Evolutionary conservation across 2,113 vertebrate genomes (phyloP).

Genomic region (Irena cyanogastra): DNA sequence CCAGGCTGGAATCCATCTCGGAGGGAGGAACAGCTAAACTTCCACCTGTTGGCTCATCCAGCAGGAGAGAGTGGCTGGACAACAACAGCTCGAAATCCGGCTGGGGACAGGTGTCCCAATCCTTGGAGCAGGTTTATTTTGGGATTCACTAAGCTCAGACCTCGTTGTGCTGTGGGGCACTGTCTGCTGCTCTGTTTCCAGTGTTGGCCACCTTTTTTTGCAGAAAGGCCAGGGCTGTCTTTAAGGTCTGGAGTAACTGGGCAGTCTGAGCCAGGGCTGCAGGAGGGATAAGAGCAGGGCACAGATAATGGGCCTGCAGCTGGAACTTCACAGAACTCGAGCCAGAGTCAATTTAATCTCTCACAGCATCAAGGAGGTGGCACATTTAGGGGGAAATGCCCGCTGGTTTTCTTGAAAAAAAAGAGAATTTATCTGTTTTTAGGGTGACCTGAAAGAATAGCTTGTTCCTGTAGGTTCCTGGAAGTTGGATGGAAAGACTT

Average conservation of each 20-base stretch:
- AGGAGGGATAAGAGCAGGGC: neutral
- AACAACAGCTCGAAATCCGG: neutral
- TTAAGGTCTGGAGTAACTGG: accelerated
- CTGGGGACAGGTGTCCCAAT: neutral
- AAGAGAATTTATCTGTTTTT: neutral
- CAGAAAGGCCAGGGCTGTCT: neutral
- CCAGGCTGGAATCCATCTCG: neutral
- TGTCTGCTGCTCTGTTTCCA: neutral
- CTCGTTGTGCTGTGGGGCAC: accelerated
- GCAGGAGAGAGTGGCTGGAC: neutral
- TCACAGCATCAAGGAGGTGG: neutral
- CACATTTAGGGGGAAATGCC: neutral
- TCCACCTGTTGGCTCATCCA: neutral
- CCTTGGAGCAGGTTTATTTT: neutral
- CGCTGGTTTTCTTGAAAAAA: neutral
- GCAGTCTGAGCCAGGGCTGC: neutral
- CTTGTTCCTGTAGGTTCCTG: neutral
- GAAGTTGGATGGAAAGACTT: neutral
- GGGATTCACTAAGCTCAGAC: neutral
- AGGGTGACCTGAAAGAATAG: neutral
- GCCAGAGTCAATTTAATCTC: neutral
- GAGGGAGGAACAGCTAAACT: constrained; percentile 9
- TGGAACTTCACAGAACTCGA: neutral
- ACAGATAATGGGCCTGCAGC: neutral
- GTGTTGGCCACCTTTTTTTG: neutral